Conservation (phyloP, 2,888 invertebrate species). For the Pyralis farinalis region DNA sequence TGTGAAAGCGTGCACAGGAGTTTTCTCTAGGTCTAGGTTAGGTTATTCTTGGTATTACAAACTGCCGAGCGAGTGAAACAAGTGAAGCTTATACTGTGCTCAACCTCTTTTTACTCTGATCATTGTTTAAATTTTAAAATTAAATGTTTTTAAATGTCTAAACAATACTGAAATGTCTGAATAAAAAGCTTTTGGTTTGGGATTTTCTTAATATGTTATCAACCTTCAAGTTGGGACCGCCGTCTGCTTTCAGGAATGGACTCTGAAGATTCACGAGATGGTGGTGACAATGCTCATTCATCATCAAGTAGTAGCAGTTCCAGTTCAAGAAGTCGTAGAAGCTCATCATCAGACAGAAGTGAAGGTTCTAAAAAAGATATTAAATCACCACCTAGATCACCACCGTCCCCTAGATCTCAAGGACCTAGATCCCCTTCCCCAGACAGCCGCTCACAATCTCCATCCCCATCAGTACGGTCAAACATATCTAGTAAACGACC, state of each 20-base stretch:
- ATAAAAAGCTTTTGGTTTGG: constrained; percentile 32
- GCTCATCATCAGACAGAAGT: constrained; percentile 64
- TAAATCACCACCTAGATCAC: constrained; percentile 42
- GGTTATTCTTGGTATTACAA: too few relatives aligned
- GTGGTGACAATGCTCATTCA: constrained; percentile 57
- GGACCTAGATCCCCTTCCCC: constrained; percentile 55
- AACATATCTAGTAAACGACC: constrained; percentile 34
- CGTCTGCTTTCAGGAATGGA: constrained; percentile 77
- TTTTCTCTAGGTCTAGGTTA: too few relatives aligned
- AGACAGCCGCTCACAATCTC: constrained; percentile 48
- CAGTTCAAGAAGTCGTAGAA: constrained; percentile 64
- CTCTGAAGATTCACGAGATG: constrained; percentile 82
- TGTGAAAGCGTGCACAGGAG: too few relatives aligned
- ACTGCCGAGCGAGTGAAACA: too few relatives aligned
- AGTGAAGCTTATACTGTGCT: too few relatives aligned
- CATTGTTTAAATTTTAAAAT: too few relatives aligned
- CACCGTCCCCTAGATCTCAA: constrained; percentile 26
- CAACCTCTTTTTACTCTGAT: too few relatives aligned
- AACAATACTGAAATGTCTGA: too few relatives aligned
- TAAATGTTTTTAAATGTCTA: too few relatives aligned
- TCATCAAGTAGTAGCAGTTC: constrained; percentile 76
- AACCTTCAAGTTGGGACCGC: constrained; percentile 29
- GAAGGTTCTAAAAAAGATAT: constrained; percentile 58
- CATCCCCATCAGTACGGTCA: constrained; percentile 46
- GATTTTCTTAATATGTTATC: constrained; percentile 11